These are phyloP conservation scores for Mesocricetus auratus DNA, from an alignment of 2,113 vertebrate genomes.

Conservation along the genomic window DNA sequence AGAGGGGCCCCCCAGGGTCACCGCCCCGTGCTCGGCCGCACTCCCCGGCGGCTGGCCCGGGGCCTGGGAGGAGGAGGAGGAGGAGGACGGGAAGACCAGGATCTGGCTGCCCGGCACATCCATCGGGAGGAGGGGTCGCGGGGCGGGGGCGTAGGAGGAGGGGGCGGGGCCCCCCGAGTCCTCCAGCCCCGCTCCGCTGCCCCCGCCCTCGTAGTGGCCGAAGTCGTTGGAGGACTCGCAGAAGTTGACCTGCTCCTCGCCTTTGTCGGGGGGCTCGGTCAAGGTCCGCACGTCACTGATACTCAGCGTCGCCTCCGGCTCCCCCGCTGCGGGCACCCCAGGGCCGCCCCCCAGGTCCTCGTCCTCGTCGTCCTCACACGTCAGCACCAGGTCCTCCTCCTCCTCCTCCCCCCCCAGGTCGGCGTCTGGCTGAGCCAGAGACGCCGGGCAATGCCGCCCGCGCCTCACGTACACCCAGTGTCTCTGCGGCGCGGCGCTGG, in stretches of 20 bases:
- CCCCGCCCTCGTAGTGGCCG: conserved; percentile 75
- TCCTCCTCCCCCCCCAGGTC: conserved; percentile 88
- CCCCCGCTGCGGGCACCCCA: conserved; percentile 58
- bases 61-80: conserved; percentile 75
- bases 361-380: conserved; percentile 92
- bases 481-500: conserved; percentile 92
- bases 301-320: conserved; percentile 81
- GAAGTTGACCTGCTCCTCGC: conserved; percentile 81
- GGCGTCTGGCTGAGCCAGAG: conserved; percentile 73
- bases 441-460: conserved; percentile 60
- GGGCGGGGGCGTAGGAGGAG: conserved; percentile 75
- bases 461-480: conserved; percentile 94
- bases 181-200: conserved; percentile 62
- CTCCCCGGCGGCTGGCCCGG: conserved; percentile 80
- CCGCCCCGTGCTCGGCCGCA: conserved; percentile 84
- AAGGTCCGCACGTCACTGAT: conserved; percentile 94
- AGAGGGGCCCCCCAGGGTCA: conserved; percentile 70
- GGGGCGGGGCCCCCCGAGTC: conserved; percentile 66
- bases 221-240: conserved; percentile 82
- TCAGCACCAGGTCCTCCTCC: conserved; percentile 91
- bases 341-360: conserved; percentile 74
- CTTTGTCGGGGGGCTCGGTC: conserved; percentile 77
- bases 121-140: conserved; percentile 91
- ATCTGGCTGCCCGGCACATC: conserved; percentile 94
- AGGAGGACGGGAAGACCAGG: conserved; percentile 87